Evolutionary conservation across 2,113 vertebrate species (phyloP).

Genomic region (Marmota monax): DNA sequence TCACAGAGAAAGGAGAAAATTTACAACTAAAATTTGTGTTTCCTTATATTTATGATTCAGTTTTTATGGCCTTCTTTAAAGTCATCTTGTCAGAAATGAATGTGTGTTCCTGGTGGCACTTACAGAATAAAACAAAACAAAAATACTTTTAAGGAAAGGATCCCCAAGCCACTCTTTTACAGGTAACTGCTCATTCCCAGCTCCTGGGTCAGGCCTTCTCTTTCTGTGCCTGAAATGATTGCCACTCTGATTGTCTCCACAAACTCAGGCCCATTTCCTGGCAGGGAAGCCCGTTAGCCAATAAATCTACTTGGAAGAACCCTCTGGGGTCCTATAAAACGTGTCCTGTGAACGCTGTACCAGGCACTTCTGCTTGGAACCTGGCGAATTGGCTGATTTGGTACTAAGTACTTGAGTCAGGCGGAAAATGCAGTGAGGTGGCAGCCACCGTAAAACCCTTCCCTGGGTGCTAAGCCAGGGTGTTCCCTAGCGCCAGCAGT

Average conservation of each 20-base stretch:
- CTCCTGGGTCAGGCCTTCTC: neutral
- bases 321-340: neutral
- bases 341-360: neutral
- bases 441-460: neutral
- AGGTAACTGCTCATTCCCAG: neutral
- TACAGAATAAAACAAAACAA: neutral
- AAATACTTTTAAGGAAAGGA: neutral
- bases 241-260: neutral
- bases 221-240: neutral
- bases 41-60: neutral
- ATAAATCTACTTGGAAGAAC: neutral
- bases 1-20: neutral
- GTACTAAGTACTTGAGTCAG: neutral
- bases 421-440: neutral
- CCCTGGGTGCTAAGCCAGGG: neutral
- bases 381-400: neutral
- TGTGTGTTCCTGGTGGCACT: neutral
- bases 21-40: neutral
- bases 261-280: neutral
- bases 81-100: neutral
- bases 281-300: neutral
- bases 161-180: rapidly evolving
- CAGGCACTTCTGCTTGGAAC: neutral
- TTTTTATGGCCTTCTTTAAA: neutral
- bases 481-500: neutral